A percentile compares a stretch with the other conserved stretches of the same genome.
These are phyloP conservation scores for Stenoptilia bipunctidactyla DNA, from an alignment of 2,888 invertebrate genomes.

Conservation along the genomic window DNA sequence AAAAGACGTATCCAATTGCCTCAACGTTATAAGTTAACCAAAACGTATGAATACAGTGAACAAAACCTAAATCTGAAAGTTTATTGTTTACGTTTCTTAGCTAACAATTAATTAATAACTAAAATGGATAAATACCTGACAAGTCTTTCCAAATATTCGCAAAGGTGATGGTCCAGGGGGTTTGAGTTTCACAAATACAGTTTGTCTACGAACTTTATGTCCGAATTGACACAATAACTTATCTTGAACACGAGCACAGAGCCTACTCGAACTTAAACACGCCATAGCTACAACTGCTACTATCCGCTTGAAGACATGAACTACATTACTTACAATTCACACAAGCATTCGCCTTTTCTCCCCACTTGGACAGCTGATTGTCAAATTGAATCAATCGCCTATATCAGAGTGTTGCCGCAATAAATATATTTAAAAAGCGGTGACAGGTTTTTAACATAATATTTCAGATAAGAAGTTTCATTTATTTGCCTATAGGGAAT, in stretches of 20 bases:
- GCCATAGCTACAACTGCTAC: slow-evolving; percentile 85
- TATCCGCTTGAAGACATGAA: slow-evolving; percentile 70
- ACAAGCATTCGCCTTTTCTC: slow-evolving; percentile 59
- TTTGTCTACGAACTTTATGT: slow-evolving; percentile 77
- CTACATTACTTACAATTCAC: slow-evolving; percentile 54
- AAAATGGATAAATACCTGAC: slow-evolving; percentile 46
- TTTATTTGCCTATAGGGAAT: too few species aligned
- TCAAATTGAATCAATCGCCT: slow-evolving; percentile 23
- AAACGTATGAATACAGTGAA: neutral
- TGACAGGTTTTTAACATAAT: too few species aligned
- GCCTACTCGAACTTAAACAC: slow-evolving; percentile 85
- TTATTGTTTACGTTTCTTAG: slow-evolving; percentile 1
- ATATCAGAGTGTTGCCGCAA: too few species aligned
- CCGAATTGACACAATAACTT: slow-evolving; percentile 85
- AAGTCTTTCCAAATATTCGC: slow-evolving; percentile 66
- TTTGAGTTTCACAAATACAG: slow-evolving; percentile 78
- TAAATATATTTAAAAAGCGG: too few species aligned
- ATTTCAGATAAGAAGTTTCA: too few species aligned
- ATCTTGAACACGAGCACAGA: slow-evolving; percentile 84
- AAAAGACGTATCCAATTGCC: slow-evolving; percentile 25
- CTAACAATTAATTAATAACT: neutral
- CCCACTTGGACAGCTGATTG: slow-evolving; percentile 69
- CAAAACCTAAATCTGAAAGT: too few species aligned
- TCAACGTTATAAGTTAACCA: neutral
- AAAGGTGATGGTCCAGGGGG: slow-evolving; percentile 73